Evolutionary conservation across 92 coral and sea anemone species (phyloP), one percentile per base, ranked within the genome.

Genomic region (Porites cylindrica): DNA sequence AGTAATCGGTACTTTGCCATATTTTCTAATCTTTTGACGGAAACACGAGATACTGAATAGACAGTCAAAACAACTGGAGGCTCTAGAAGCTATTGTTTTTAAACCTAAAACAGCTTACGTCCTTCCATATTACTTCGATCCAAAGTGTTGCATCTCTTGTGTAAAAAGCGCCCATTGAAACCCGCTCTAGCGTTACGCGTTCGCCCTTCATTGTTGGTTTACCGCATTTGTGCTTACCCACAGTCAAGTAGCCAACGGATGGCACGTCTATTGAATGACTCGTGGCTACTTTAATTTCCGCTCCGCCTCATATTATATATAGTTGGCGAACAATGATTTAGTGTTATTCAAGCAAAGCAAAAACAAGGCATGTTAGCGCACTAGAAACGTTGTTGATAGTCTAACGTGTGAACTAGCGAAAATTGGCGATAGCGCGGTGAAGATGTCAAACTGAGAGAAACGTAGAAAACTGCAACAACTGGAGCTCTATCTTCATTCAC

Each of bases 1-100:
- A 38, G 47, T 38, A 38, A 38, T 38, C 47, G 47, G 47, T 38
- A 3, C 47, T 38, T 38, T 38, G 6, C 47, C 47, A 38, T 38
- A 4, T 38, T 38, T 38, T 38, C 47, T 38, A 38, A 38, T 38
- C 47, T 38, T 38, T 38, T 38, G 5, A 38, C 47, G 47, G 47
- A 38, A 38, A 38, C 47, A 38, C 47, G 47, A 38, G 16, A 11
- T 56, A 51, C 32, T 51, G 20, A 43, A 50, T 75, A 19, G 47
- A 51, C 78, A 75, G 64, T 75, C 78, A 52, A 75, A 75, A 53
- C 64, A 53, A 52, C 78, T 63, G 4, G 18, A 13, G n/a, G 60
- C 58, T 19, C 78, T 63, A 1, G 18, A 13, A 43, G 60, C 58
- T 19, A 1, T 73, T 53, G 23, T 3, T 72, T 58, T 56, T 21